Conservation (phyloP, 2,797 vertebrate species). For the Pipistrellus kuhlii region DNA sequence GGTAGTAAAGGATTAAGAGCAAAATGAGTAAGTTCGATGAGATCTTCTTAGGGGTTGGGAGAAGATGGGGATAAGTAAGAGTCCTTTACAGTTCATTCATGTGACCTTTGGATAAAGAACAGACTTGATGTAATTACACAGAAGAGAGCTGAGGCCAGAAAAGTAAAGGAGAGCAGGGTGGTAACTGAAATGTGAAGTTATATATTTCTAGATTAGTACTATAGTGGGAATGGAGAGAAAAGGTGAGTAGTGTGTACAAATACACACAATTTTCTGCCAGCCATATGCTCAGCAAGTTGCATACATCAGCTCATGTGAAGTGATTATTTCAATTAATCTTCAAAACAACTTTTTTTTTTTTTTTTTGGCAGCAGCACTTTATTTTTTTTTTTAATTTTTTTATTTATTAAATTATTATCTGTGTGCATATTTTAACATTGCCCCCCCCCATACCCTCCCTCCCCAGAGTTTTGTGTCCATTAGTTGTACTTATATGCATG, state of each 20-base stretch:
- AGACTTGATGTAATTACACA: not conserved
- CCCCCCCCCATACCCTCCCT: no score
- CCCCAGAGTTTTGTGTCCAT: no score
- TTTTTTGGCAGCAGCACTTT: no score
- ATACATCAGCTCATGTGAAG: constrained; percentile 19
- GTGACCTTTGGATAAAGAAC: not conserved
- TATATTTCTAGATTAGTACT: not conserved
- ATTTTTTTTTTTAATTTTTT: no score
- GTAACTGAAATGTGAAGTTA: not conserved
- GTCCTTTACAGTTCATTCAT: not conserved
- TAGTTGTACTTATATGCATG: no score
- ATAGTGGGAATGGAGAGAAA: not conserved
- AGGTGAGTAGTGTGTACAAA: not conserved
- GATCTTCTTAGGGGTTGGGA: not conserved
- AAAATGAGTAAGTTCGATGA: not conserved
- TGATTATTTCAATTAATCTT: constrained; percentile 65
- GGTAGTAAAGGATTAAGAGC: not conserved
- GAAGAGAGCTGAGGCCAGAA: not conserved
- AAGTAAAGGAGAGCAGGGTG: not conserved
- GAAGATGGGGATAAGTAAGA: not conserved
- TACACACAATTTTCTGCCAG: not conserved
- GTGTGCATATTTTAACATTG: no score
- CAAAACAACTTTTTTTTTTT: constrained; percentile 63
- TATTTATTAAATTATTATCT: no score
- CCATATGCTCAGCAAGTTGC: constrained; percentile 41